Evolutionary conservation across 2,797 vertebrate genomes (phyloP), one percentile per base, ranked within the genome.

Genomic region (Muraenolepis orangiensis): DNA sequence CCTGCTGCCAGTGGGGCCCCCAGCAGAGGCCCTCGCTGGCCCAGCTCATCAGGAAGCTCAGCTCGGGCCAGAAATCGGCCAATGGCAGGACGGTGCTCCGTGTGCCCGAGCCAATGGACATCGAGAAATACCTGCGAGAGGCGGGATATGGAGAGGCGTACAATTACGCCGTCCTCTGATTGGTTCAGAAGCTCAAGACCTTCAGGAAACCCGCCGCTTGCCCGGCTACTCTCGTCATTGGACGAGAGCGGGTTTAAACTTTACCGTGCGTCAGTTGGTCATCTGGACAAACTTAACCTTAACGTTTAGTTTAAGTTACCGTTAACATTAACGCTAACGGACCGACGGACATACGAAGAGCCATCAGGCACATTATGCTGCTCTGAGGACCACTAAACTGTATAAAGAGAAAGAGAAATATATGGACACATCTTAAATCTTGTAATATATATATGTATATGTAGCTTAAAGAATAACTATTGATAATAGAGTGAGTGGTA

Each of bases 1-100:
- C 90, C 12, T 98, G 97, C 78, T 95, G 96, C 89, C 89, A 88
- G 1, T 98, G 94, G 93, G 91, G 12, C 78, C 82, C 89, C 3
- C 64, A 87, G 4, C 83, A 88, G 0, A 91, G 96, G 0, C 78
- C 87, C 3, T 86, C 92, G 0, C 77, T 90, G 51, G 13, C 80
- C 11, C 88, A 92, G 1, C 87, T 98, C 6, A 76, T 83, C 8
- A 80, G 23, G 10, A 90, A 81, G 66, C 89, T 99, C 0, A 86
- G 90, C 70, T 66, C 72, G 12, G 95, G 92, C 0, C 78, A 92
- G 18, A 91, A 78, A 66, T 86, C 80, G 36, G 94, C 95, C 61
- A 92, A 93, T 80, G 94, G 91, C 73, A 89, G 85, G 40, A 87
- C 87, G 3, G 93, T 93, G 3, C 81, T 98, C 32, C 92, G 91